phyloP scores from a whole-genome alignment of 2,797 vertebrate species.

The Toxotes lorentzi region DNA sequence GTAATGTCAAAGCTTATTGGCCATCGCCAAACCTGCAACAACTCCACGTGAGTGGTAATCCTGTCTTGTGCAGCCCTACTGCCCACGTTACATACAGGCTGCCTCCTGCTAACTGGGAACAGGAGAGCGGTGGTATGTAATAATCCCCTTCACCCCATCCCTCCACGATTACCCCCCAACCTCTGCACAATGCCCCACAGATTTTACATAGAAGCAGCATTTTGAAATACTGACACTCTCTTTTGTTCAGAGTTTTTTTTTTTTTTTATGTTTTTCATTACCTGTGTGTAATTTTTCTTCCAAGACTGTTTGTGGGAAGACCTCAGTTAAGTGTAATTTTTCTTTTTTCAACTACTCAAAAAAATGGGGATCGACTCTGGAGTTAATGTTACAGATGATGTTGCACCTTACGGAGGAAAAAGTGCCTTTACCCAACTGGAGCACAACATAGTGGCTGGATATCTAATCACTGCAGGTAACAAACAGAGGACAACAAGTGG shows the following conservation, averaged over 20 bases:
- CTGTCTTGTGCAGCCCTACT: conserved; percentile 76
- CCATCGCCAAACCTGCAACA: conserved; percentile 27
- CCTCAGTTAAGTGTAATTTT: not conserved
- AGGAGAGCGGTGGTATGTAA: conserved; percentile 58
- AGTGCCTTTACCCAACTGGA: conserved; percentile 93
- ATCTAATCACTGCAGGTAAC: conserved; percentile 96
- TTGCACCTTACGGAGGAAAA: conserved; percentile 78
- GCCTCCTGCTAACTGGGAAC: conserved; percentile 70
- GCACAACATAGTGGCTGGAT: conserved; percentile 95
- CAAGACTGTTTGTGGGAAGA: not conserved
- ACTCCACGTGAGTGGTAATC: conserved; percentile 82
- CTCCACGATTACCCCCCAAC: conserved; percentile 65
- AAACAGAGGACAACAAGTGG: not conserved
- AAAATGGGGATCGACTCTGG: conserved; percentile 78
- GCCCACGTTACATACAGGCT: conserved; percentile 78
- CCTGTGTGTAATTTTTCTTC: conserved; percentile 6
- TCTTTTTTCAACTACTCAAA: conserved; percentile 29
- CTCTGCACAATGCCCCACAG: conserved; percentile 12
- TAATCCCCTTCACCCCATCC: conserved; percentile 67
- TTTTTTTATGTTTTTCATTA: not conserved
- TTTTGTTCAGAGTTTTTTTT: conserved; percentile 26
- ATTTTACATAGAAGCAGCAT: conserved; percentile 22
- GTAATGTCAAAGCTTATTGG: conserved; percentile 37
- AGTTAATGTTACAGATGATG: conserved; percentile 83
- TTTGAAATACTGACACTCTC: conserved; percentile 52